Base-by-base conservation (phyloP, 2,888 invertebrate species). In the Lacanobia wlatinum region DNA sequence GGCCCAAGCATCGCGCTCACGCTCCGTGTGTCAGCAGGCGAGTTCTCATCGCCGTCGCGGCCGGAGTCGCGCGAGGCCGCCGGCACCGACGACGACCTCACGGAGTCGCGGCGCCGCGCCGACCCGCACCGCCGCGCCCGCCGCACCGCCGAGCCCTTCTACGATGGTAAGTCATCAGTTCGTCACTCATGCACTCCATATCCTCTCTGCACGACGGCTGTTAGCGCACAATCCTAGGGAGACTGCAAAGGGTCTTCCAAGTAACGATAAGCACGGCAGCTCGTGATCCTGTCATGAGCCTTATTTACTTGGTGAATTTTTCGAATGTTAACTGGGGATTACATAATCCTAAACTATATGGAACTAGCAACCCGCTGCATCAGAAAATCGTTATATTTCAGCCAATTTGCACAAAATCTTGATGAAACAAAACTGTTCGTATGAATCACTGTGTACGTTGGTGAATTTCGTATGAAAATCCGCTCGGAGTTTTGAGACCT, bases 11-110 rank as follows among this genome's bases (percentile, higher is more conserved):
- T 21, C 12, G 21, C n/a, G 43, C 43, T 73, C 12, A 73, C 18
- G 10, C 5, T n/a, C 23, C 16, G 23, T 75, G 60, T 76, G 46
- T 74, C 50, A 48, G 59, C 87, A 92, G 94, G 92, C 62, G 95
- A 94, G 65, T 91, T 89, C 85, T 94, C 94, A 78, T 89, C 92
- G 23, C 91, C 93, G 80, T 91, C 94, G 34, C 93, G 94, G 38
- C 88, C 94, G 53, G 94, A 92, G 48, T 94, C 95, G 50, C 93
- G 95, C 83, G 95, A 94, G 81, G 91, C 93, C 73, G 85, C 90
- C 53, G 92, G 88, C 79, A 92, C 93, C 14, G 95, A 94, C 87
- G 95, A 94, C 77, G 94, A 94, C 78, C 84, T 83, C 78, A 78
- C 48, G 69, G 90, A 73, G 69, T 78, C 84, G 79, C 88, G 87